A percentile compares a stretch with the other conserved stretches of the same genome.
phyloP scores from a whole-genome alignment of 23 tunicate species.

The Diplosoma virens region DNA sequence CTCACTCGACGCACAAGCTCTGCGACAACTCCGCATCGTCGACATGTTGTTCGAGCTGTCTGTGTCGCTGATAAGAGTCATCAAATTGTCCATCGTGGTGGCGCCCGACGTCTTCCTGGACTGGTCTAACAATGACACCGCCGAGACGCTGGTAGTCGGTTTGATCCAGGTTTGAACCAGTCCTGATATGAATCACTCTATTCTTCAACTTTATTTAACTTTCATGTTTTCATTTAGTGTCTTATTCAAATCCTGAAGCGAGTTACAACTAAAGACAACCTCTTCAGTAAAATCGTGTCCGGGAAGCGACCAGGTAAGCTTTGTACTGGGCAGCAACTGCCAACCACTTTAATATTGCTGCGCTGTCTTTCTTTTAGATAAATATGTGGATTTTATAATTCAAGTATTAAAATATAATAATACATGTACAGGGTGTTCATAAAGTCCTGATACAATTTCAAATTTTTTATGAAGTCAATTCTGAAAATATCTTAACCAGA shows the following conservation, averaged over 20 bases:
- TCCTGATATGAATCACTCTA: too few species aligned
- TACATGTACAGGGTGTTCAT: too few species aligned
- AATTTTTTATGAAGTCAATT: too few species aligned
- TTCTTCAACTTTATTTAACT: too few species aligned
- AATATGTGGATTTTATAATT: too few species aligned
- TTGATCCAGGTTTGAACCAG: conserved; percentile 55
- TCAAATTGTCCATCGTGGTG: conserved; percentile 67
- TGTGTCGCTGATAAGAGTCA: conserved; percentile 77
- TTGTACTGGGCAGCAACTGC: too few species aligned
- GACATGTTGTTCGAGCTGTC: conserved; percentile 95
- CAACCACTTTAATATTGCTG: too few species aligned
- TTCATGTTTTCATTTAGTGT: conserved; percentile 55
- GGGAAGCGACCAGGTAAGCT: conserved; percentile 87
- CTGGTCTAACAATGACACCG: conserved; percentile 62
- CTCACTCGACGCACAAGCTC: conserved; percentile 84
- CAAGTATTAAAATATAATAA: too few species aligned
- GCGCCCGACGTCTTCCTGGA: conserved; percentile 87
- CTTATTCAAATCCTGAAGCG: conserved; percentile 80
- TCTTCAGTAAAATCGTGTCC: conserved; percentile 71
- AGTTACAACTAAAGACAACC: conserved; percentile 67
- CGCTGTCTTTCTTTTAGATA: too few species aligned
- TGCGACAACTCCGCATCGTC: conserved; percentile 89
- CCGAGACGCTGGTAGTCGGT: conserved; percentile 51
- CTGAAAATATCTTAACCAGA: too few species aligned
- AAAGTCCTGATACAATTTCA: too few species aligned